Evolutionary conservation across 2,113 vertebrate genomes (phyloP).

Genomic region (Oxyura jamaicensis): DNA sequence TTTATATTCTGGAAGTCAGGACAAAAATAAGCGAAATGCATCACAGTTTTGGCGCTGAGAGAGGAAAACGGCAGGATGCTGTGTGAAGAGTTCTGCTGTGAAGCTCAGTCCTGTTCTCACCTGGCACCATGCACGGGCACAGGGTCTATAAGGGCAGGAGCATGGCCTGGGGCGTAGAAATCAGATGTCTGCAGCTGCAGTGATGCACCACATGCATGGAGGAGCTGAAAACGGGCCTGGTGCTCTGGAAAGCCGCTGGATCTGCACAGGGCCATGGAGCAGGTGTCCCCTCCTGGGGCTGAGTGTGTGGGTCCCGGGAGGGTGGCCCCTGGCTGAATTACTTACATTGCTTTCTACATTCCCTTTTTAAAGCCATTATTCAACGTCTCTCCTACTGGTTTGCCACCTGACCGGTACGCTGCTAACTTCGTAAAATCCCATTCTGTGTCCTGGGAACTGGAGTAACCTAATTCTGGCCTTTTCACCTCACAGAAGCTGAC

Average conservation of each 20-base stretch:
- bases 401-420: not conserved
- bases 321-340: no score
- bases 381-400: not conserved
- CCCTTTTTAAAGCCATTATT: not conserved
- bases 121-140: not conserved
- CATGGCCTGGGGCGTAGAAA: not conserved
- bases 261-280: no score
- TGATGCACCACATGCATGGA: not conserved
- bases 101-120: not conserved
- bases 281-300: no score
- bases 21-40: not conserved
- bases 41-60: not conserved
- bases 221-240: not conserved
- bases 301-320: no score
- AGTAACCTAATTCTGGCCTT: not conserved
- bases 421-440: not conserved
- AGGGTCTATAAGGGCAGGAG: not conserved
- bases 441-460: not conserved
- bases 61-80: accelerated
- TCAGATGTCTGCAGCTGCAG: not conserved
- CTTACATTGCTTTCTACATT: not conserved
- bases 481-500: not conserved
- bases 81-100: accelerated
- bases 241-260: no score
- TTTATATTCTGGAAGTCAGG: not conserved